phyloP scores from a whole-genome alignment of 2,888 invertebrate genomes.

The Hypena proboscidalis region DNA sequence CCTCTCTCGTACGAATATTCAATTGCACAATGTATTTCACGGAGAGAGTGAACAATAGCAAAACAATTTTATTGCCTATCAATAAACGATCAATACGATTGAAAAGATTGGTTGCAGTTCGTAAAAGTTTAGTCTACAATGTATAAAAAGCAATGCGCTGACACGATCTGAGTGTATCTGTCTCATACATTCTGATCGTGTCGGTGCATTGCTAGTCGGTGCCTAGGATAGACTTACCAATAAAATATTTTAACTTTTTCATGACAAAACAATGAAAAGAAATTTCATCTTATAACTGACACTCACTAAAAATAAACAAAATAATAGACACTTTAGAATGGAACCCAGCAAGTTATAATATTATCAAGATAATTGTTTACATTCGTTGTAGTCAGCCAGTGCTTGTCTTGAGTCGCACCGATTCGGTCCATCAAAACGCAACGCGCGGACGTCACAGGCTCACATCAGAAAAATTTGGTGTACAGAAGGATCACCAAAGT shows the following conservation, averaged over 20 bases:
- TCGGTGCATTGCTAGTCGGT: too few relatives aligned
- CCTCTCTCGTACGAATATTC: slow-evolving; percentile 31
- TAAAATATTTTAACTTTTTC: too few relatives aligned
- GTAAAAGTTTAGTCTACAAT: slow-evolving; percentile 10
- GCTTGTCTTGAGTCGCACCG: slow-evolving; percentile 45
- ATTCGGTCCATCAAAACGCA: slow-evolving; percentile 62
- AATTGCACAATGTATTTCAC: slow-evolving; percentile 7
- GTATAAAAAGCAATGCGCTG: slow-evolving; percentile 8
- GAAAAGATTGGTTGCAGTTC: background rate
- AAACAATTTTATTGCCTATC: slow-evolving; percentile 10
- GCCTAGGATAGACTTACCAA: too few relatives aligned
- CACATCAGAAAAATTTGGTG: too few relatives aligned
- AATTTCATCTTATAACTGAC: too few relatives aligned
- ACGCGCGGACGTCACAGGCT: slow-evolving; percentile 59
- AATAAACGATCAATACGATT: slow-evolving; percentile 1
- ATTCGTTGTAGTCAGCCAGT: slow-evolving; percentile 39
- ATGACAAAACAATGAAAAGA: too few relatives aligned
- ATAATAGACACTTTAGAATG: too few relatives aligned
- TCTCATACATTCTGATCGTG: too few relatives aligned
- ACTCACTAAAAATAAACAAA: too few relatives aligned
- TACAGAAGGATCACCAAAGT: too few relatives aligned
- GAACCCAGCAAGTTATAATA: too few relatives aligned
- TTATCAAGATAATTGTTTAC: too few relatives aligned
- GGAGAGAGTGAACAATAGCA: slow-evolving; percentile 22
- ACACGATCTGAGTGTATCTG: slow-evolving; percentile 25